Evolutionary conservation across 2,797 vertebrate genomes (phyloP), one percentile per base, ranked within the genome.

Genomic region (Poecile montanus): DNA sequence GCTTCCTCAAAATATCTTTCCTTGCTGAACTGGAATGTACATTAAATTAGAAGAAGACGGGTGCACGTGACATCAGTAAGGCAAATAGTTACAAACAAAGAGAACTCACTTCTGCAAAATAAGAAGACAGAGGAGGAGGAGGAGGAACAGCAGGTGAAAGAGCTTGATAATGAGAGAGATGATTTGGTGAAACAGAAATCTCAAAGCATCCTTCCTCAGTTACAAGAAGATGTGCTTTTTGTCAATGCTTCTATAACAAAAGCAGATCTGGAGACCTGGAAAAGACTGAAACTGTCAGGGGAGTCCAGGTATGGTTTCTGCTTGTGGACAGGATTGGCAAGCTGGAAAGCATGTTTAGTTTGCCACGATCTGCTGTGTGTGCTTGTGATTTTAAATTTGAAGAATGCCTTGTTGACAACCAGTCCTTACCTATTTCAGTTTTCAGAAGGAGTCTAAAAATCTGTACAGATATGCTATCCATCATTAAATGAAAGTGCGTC

Each of bases 181-280:
- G 98, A 99, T 97, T 97, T 99, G 95, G 98, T 97, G 40, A 98
- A 97, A 77, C 95, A 85, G 95, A 98, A 98, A 94, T 97, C 97
- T 94, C 98, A 98, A 91, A 96, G 88, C 73, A 92, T 93, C 53
- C 87, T 96, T 22, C 88, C 92, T 88, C 97, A 98, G 57, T 98
- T 97, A 18, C 98, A 76, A 61, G 98, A 98, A 10, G 97, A 98
- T 81, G 85, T 78, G 5, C 94, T 94, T 95, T 98, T 99, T 96
- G 97, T 97, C 74, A 97, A 97, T 21, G 93, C 97, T 44, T 97
- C 98, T 88, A 98, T 99, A 96, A 99, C 99, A 86, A 98, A 98
- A 96, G 98, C 98, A 38, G 99, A 99, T 96, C 88, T 99, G 97
- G 98, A 99, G 97, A 99, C 98, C 20, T 99, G 99, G 99, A 98